Conservation (phyloP, 2,797 vertebrate species). For the Pteronotus mesoamericanus region DNA sequence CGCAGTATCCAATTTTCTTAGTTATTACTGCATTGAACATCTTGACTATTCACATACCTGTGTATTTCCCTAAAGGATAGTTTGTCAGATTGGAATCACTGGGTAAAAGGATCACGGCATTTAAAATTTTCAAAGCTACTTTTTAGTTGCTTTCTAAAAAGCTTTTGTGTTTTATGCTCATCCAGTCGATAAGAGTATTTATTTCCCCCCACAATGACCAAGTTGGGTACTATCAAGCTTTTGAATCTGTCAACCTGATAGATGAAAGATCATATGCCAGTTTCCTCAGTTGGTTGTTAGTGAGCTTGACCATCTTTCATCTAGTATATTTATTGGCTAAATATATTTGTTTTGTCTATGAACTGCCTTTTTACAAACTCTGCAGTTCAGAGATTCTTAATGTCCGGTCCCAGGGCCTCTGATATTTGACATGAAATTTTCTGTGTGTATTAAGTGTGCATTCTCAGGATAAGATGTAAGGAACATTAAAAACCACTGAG, state of each 20-base stretch:
- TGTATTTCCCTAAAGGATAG: not conserved
- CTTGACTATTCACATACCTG: not conserved
- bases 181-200: not conserved
- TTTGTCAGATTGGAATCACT: conserved; percentile 10
- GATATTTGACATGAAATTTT: not conserved
- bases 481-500: not conserved
- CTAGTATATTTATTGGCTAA: not conserved
- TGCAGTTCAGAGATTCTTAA: not conserved
- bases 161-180: not conserved
- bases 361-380: not conserved
- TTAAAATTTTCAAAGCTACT: not conserved
- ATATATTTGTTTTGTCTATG: not conserved
- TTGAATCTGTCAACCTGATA: not conserved
- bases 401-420: not conserved
- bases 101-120: not conserved
- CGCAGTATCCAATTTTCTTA: not conserved
- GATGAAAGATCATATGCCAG: not conserved
- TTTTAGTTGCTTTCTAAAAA: not conserved
- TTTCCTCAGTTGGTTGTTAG: not conserved
- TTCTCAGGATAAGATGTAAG: not conserved
- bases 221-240: not conserved
- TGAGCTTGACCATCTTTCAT: not conserved
- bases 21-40: not conserved
- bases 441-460: not conserved
- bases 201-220: not conserved